phyloP scores from a whole-genome alignment of 2,797 vertebrate species.

The Sarcophilus harrisii region DNA sequence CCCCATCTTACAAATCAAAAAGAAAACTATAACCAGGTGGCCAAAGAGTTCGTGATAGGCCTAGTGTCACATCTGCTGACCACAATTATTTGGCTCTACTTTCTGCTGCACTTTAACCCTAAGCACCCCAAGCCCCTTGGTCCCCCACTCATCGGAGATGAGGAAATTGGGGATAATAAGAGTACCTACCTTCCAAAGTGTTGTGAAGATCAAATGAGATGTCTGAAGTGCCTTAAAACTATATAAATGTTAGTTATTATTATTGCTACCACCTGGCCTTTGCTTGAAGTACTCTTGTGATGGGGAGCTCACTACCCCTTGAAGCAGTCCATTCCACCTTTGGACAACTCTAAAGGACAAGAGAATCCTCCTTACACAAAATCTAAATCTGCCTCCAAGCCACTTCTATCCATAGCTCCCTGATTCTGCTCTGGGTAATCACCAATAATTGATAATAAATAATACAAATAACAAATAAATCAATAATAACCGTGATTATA shows the following conservation, averaged over 20 bases:
- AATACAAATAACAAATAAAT: neutral
- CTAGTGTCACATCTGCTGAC: neutral
- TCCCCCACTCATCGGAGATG: neutral
- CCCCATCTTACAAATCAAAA: neutral
- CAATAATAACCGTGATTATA: neutral
- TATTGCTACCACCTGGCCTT: neutral
- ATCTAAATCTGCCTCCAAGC: neutral
- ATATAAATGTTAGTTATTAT: neutral
- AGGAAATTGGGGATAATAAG: neutral
- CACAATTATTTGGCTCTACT: neutral
- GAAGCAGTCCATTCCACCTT: neutral
- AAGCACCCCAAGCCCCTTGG: neutral
- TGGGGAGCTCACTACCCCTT: neutral
- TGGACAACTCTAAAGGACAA: neutral
- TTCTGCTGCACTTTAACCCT: neutral
- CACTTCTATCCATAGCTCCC: neutral
- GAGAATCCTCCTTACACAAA: neutral
- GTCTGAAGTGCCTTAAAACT: neutral
- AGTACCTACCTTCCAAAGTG: no score
- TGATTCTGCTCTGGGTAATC: neutral
- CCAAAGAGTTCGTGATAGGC: neutral
- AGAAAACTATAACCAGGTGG: neutral
- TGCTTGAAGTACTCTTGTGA: neutral
- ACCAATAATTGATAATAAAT: no score
- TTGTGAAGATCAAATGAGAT: neutral